Evolutionary conservation across 2,888 invertebrate species (phyloP).

Genomic region (Erpobdella octoculata): DNA sequence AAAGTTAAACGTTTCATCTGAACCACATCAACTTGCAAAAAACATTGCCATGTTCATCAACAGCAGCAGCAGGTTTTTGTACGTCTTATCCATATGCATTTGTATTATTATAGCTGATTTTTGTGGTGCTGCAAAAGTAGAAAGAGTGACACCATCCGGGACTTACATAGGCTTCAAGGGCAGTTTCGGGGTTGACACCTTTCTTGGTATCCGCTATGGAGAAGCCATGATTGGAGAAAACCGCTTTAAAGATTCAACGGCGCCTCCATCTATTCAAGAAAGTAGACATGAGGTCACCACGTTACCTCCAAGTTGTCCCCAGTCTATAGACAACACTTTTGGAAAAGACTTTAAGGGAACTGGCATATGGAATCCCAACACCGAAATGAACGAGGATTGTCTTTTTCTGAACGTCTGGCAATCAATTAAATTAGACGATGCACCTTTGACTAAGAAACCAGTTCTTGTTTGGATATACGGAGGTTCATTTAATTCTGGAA

Average conservation of each 20-base stretch:
- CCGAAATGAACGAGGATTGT: constrained; percentile 87
- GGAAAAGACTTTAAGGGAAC: background rate
- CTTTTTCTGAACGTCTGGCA: constrained; percentile 91
- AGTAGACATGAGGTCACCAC: background rate
- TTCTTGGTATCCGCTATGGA: background rate
- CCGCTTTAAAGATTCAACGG: background rate
- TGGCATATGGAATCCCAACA: constrained; percentile 46
- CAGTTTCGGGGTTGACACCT: background rate
- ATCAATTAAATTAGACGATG: constrained; percentile 57
- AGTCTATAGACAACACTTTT: no score
- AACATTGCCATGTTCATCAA: no score
- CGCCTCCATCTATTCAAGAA: background rate
- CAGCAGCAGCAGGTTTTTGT: no score
- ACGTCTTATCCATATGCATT: no score
- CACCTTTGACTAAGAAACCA: constrained; percentile 55
- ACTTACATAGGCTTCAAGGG: no score
- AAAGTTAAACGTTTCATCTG: no score
- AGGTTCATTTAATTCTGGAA: constrained; percentile 85
- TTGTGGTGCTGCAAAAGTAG: no score
- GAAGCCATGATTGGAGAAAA: background rate
- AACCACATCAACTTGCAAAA: no score
- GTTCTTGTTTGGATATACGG: constrained; percentile 88
- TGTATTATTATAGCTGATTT: no score
- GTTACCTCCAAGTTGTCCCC: background rate
- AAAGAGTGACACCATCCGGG: no score